Base-by-base conservation (phyloP, 2,888 invertebrate species). In the Stenodera caucasica region DNA sequence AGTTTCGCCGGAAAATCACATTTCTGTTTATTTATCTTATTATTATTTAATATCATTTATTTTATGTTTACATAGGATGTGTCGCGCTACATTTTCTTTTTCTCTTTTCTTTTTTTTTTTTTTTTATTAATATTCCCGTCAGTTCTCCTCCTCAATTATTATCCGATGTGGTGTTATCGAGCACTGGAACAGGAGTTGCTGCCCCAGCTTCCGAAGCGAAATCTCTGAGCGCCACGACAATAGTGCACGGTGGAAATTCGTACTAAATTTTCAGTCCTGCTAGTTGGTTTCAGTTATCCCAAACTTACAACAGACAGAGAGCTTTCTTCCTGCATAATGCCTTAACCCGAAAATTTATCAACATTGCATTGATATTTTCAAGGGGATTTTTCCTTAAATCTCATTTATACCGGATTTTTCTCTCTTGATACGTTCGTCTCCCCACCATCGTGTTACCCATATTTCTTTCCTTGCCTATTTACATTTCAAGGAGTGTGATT, bases 391-490 rank as follows among this genome's bases (percentile, higher is more conserved):
- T n/a, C 9, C 15, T 18, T 15, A 15, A 15, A 40, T 40, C 18
- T 9, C 37, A 40, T 40, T 40, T 18, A 40, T 40, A 35, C n/a
- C n/a, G n/a, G n/a, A n/a, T n/a, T n/a, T n/a, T n/a, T n/a, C n/a
- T n/a, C n/a, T n/a, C n/a, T n/a, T n/a, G n/a, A n/a, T n/a, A n/a
- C n/a, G n/a, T n/a, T n/a, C n/a, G n/a, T n/a, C n/a, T n/a, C n/a
- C n/a, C n/a, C n/a, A n/a, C n/a, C n/a, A n/a, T 18, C 18, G 37
- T 15, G 15, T 8, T 2, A 18, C 8, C 18, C 37, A 18, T 15
- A 40, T 40, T 40, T 40, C 37, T 40, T 40, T 40, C 15, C 37
- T 40, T 18, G n/a, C n/a, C n/a, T n/a, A n/a, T 40, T 40, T 40
- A 18, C 40, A 40, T 40, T 40, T 40, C 40, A 40, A 40, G 3